Evolutionary conservation across 2,797 vertebrate genomes (phyloP).

Genomic region (Amblyopsis hoosieri): DNA sequence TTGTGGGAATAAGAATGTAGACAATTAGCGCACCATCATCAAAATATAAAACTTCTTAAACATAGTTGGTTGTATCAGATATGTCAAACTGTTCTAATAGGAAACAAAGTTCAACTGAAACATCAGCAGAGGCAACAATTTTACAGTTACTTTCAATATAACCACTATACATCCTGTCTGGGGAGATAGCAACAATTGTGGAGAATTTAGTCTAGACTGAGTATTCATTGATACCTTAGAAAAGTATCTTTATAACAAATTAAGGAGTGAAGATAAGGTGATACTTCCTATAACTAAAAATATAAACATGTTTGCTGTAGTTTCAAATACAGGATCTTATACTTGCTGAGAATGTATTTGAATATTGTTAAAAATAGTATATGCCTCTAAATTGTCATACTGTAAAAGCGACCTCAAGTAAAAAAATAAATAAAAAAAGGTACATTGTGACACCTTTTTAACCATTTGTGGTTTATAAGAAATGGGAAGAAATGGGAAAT

Average conservation of each 20-base stretch:
- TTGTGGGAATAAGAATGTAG: not conserved
- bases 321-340: too few relatives aligned
- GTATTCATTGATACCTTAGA: constrained; percentile 30
- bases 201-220: constrained; percentile 72
- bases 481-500: constrained; percentile 75
- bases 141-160: constrained; percentile 78
- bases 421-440: constrained; percentile 46
- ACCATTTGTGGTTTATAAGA: constrained; percentile 63
- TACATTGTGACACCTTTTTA: constrained; percentile 44
- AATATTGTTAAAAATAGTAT: constrained; percentile 9
- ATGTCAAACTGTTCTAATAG: constrained; percentile 50
- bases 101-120: constrained; percentile 71
- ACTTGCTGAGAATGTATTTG: too few relatives aligned
- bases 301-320: too few relatives aligned
- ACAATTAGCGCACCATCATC: not conserved
- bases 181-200: constrained; percentile 70
- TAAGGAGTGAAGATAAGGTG: not conserved
- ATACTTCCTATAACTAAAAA: too few relatives aligned
- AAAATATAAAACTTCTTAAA: constrained; percentile 7
- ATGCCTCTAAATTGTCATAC: constrained; percentile 9
- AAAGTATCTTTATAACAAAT: constrained; percentile 51
- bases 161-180: constrained; percentile 77
- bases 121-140: constrained; percentile 65
- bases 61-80: constrained; percentile 10
- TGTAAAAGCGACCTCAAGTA: constrained; percentile 17